Evolutionary conservation across 1,140 invertebrate genomes (phyloP).

Genomic region (Ceratina japonica): DNA sequence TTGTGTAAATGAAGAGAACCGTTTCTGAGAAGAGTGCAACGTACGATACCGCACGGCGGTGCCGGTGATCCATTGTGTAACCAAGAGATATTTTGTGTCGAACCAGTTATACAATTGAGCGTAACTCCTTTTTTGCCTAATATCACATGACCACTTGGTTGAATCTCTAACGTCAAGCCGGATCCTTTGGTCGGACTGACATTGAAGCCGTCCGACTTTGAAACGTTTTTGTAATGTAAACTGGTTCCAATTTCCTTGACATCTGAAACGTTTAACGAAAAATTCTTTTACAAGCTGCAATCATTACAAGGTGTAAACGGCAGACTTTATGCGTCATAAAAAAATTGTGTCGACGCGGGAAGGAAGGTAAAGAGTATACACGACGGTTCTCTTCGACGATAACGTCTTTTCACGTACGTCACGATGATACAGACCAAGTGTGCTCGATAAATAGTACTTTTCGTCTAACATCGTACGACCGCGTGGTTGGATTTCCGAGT

Average conservation of each 20-base stretch:
- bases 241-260: conserved; percentile 70
- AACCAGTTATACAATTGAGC: conserved; percentile 68
- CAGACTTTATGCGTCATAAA: too few relatives aligned
- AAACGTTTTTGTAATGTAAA: conserved; percentile 67
- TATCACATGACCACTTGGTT: conserved; percentile 72
- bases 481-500: conserved; percentile 71
- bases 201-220: conserved; percentile 61
- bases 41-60: conserved; percentile 69
- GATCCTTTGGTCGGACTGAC: conserved; percentile 51
- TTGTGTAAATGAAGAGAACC: conserved; percentile 74
- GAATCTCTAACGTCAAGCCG: conserved; percentile 65
- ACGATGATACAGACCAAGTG: too few relatives aligned
- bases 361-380: too few relatives aligned
- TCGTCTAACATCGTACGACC: conserved; percentile 73
- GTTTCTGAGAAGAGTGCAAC: conserved; percentile 69
- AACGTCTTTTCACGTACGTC: too few relatives aligned
- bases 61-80: conserved; percentile 70
- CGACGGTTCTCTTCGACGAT: too few relatives aligned
- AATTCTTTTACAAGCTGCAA: too few relatives aligned
- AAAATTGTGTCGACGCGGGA: too few relatives aligned
- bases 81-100: conserved; percentile 71
- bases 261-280: conserved; percentile 55
- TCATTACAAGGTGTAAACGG: too few relatives aligned
- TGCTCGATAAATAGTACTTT: too few relatives aligned
- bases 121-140: conserved; percentile 72